Base-by-base conservation (phyloP, 1,140 invertebrate species). In the Lepeophtheirus salmonis region DNA sequence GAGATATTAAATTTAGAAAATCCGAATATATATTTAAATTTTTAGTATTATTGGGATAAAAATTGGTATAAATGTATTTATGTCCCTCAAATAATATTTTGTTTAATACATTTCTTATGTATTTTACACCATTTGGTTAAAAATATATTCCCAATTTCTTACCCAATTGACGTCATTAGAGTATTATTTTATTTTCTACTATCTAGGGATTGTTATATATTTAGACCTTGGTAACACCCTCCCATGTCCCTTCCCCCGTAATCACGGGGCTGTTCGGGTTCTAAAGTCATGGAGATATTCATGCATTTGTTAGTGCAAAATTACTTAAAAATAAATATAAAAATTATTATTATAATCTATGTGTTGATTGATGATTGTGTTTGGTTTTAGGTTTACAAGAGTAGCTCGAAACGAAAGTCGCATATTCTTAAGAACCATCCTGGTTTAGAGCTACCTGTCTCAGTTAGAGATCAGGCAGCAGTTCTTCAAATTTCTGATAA, bases 361-460 rank as follows among this genome's bases (percentile, higher is more conserved):
- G 30, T 12, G 10, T 12, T 12, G 10, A 48, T 12, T n/a, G n/a
- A 21, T 54, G 10, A 23, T 20, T 21, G 22, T 22, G 2, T 51
- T 22, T 52, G 41, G 49, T 30, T 67, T 67, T 64, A 79, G 74
- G 78, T 84, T 49, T 89, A 89, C 68, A 86, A 86, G 71, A 86
- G 83, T 63, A 86, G 83, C 68, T 83, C 83, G 1, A 88, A 88
- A 68, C 73, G 85, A 54, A 89, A 89, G 72, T 77, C 79, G 13
- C 86, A 89, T 68, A 87, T 88, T 63, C 70, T 86, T 64, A 87
- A 88, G 71, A 83, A 83, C 70, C 86, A 89, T 76, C 86, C 86
- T 1, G 84, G 84, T 18, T 74, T 77, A 41, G 77, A 79, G 63
- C 71, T 86, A 24, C 83, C 84, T 10, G 20, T 21, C 16, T 60